phyloP scores from a whole-genome alignment of 2,797 vertebrate genomes.

The Margarornis squamiger region DNA sequence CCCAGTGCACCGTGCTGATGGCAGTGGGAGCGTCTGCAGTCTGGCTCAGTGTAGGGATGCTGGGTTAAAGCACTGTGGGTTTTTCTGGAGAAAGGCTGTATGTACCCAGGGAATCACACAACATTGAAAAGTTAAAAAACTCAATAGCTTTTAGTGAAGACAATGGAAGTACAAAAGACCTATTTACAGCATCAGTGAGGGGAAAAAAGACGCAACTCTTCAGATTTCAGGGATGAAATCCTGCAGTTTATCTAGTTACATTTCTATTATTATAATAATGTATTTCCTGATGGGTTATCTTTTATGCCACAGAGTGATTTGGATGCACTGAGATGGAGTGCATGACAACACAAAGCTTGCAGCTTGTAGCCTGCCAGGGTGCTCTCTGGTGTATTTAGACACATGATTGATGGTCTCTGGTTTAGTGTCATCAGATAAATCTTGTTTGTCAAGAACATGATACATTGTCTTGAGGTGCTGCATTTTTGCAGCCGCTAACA shows the following conservation, averaged over 20 bases:
- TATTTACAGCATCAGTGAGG: not conserved
- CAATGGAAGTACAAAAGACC: not conserved
- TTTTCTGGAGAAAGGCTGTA: not conserved
- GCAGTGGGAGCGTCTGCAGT: not conserved
- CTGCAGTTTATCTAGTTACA: not conserved
- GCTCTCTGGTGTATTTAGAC: not conserved
- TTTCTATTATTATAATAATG: not conserved
- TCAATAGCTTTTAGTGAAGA: not conserved
- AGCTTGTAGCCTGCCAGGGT: not conserved
- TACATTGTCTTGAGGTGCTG: not conserved
- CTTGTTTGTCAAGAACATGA: not conserved
- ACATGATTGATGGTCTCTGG: slow-evolving; percentile 8
- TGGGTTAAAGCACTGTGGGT: not conserved
- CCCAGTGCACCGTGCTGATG: not conserved
- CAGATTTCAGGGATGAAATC: not conserved
- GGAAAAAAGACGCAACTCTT: not conserved
- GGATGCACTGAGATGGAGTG: not conserved
- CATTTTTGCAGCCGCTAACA: not conserved
- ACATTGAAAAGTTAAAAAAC: not conserved
- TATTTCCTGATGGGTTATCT: not conserved
- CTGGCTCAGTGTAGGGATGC: not conserved
- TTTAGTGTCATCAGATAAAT: slow-evolving; percentile 48
- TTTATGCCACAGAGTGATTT: not conserved
- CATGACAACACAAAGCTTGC: not conserved
- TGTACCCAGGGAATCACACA: not conserved